Percentiles rank a stretch among this genome's conserved stretches.
phyloP scores from a whole-genome alignment of 35 echinoderm and acorn worm species.

The Anneissia japonica region DNA sequence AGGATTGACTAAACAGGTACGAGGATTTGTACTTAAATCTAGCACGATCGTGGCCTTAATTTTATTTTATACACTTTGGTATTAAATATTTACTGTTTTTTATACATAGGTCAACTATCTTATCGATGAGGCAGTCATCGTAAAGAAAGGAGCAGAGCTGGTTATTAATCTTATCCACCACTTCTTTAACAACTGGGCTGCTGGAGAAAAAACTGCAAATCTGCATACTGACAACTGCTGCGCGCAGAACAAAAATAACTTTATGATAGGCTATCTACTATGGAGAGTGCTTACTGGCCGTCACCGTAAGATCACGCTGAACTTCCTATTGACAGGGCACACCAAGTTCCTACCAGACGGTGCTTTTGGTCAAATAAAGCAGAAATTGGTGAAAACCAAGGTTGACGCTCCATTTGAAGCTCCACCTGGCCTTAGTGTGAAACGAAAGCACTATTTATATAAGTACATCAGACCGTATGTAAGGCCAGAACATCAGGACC shows the following conservation, averaged over 20 bases:
- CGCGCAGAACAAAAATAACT: slow-evolving; percentile 15
- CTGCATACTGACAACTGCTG: slow-evolving; percentile 20
- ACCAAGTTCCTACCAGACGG: neutral
- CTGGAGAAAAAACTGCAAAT: neutral
- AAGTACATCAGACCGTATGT: no score
- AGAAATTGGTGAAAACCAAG: neutral
- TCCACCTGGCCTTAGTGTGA: no score
- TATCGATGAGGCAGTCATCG: neutral
- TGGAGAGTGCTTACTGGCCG: neutral
- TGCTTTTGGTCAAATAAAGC: neutral
- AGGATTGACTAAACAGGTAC: no score
- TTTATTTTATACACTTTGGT: no score
- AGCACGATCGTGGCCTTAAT: no score
- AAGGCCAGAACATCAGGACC: no score
- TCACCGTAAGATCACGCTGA: neutral
- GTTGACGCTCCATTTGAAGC: no score
- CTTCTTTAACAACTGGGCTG: neutral
- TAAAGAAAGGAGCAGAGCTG: neutral
- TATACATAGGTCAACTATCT: slow-evolving; percentile 1
- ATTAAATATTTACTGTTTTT: no score
- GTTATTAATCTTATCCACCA: neutral
- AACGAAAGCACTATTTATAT: no score
- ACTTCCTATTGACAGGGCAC: slow-evolving; percentile 9
- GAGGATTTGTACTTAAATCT: no score
- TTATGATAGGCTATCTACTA: neutral